Percentiles rank a stretch among this genome's conserved stretches.
These are phyloP conservation scores for Columbina picui DNA, from an alignment of 2,113 vertebrate genomes.

Conservation along the genomic window DNA sequence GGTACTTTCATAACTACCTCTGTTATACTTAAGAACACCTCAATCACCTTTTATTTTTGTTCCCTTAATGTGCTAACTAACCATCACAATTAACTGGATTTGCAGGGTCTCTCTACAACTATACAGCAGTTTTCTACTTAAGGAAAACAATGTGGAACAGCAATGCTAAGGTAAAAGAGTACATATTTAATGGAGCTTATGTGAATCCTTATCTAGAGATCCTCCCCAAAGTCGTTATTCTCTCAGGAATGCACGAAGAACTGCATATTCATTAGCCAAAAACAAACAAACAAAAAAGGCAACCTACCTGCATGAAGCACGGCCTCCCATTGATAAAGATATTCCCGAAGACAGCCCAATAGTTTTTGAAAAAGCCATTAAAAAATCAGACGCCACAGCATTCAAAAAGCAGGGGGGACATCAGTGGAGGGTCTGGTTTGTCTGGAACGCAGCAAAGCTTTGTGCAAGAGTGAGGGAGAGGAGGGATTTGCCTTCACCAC, in stretches of 20 bases:
- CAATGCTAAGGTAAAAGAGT: background rate
- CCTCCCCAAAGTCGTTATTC: background rate
- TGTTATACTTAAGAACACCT: background rate
- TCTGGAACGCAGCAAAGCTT: slow-evolving; percentile 30
- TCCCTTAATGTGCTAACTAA: background rate
- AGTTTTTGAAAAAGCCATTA: slow-evolving; percentile 76
- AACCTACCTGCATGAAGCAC: slow-evolving; percentile 87
- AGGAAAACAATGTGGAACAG: background rate
- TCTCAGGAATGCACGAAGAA: background rate
- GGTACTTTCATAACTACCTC: background rate
- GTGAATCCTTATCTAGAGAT: background rate
- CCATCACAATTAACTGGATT: background rate
- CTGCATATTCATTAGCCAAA: background rate
- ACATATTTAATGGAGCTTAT: fast-evolving
- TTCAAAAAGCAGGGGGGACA: background rate
- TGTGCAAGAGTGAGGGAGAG: slow-evolving; percentile 45
- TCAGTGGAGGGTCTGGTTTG: slow-evolving; percentile 13
- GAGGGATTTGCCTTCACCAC: slow-evolving; percentile 67
- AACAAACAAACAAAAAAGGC: background rate
- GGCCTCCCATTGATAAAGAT: slow-evolving; percentile 83
- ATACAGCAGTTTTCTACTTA: background rate
- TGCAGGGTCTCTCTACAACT: background rate
- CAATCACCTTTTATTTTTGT: background rate
- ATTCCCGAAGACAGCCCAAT: slow-evolving; percentile 42
- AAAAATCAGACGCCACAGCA: slow-evolving; percentile 12